Evolutionary conservation across 2,797 vertebrate species (phyloP).

Genomic region (Telmatherina bonti): DNA sequence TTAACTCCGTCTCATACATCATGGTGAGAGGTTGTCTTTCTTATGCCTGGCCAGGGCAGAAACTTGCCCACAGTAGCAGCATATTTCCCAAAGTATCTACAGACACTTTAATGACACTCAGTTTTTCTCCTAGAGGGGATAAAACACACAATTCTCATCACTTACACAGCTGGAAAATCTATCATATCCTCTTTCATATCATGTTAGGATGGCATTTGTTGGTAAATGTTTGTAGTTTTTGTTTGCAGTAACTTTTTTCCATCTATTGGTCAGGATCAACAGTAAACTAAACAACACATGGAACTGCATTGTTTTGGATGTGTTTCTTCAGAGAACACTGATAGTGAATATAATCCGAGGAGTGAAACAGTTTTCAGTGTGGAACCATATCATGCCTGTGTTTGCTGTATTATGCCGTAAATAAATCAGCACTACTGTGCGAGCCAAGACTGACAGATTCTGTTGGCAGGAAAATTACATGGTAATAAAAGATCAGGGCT

Average conservation of each 20-base stretch:
- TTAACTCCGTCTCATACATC: constrained; percentile 30
- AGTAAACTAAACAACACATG: background rate
- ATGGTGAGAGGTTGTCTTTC: constrained; percentile 7
- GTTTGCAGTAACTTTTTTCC: background rate
- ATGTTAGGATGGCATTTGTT: too few species aligned
- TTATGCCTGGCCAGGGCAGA: constrained; percentile 21
- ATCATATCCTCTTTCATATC: too few species aligned
- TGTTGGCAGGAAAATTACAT: background rate
- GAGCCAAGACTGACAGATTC: background rate
- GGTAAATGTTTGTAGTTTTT: too few species aligned
- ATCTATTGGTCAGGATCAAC: background rate
- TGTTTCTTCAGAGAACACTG: background rate
- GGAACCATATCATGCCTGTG: background rate
- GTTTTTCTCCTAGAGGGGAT: background rate
- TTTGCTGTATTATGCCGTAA: background rate
- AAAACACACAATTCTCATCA: background rate
- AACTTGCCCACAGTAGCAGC: constrained; percentile 37
- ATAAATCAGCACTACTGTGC: background rate
- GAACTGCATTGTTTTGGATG: background rate
- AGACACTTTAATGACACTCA: constrained; percentile 13
- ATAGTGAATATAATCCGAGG: background rate
- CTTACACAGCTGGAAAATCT: background rate
- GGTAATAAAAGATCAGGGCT: background rate
- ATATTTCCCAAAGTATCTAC: constrained; percentile 33
- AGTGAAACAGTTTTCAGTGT: background rate